phyloP scores from a whole-genome alignment of 2,113 vertebrate species.

The Loxodonta africana region DNA sequence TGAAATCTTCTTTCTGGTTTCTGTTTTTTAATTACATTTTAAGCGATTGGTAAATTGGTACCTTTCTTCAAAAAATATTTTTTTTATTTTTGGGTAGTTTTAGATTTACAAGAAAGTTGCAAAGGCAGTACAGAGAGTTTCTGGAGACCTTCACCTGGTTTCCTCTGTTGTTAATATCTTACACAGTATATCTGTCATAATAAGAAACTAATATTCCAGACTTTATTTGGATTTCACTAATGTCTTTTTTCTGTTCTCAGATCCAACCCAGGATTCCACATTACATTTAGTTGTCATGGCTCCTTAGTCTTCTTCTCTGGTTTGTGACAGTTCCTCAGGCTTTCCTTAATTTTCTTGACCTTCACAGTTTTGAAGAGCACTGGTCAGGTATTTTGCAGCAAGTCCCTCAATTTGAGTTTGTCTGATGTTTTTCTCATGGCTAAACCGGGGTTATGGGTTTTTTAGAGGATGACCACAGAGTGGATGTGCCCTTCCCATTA shows the following conservation, averaged over 20 bases:
- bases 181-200: not conserved
- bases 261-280: not conserved
- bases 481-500: too few relatives aligned
- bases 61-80: not conserved
- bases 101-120: slow-evolving; percentile 19
- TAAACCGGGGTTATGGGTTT: not conserved
- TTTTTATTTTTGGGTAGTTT: slow-evolving; percentile 45
- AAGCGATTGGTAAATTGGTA: not conserved
- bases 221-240: not conserved
- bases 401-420: not conserved
- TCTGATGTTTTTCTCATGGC: not conserved
- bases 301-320: not conserved
- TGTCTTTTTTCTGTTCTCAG: not conserved
- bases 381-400: not conserved
- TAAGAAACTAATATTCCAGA: not conserved
- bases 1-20: slow-evolving; percentile 20
- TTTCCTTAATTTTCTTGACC: not conserved
- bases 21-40: not conserved
- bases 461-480: not conserved
- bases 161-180: not conserved
- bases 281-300: not conserved
- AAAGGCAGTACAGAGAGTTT: not conserved
- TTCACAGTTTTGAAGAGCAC: not conserved
- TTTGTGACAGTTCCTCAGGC: not conserved
- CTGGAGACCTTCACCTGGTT: not conserved